Evolutionary conservation across 2,797 vertebrate genomes (phyloP).

Genomic region (Helarctos malayanus): DNA sequence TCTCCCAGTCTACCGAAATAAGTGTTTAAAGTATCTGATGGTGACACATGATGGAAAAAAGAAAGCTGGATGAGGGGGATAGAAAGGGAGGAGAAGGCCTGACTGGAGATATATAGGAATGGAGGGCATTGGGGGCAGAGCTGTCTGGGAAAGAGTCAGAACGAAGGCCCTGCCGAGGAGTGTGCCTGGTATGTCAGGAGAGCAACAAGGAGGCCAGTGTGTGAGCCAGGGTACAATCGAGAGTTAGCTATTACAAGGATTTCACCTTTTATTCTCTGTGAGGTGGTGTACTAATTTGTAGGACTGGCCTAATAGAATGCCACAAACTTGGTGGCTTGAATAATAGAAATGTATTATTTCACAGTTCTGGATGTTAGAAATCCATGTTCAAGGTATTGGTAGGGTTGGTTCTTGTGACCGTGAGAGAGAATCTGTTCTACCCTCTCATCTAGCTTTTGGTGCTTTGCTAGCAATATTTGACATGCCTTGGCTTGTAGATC

Average conservation of each 20-base stretch:
- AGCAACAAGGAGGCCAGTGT: fast-evolving
- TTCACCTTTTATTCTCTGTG: background rate
- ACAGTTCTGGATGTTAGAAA: background rate
- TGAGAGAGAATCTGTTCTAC: background rate
- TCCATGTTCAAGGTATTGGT: background rate
- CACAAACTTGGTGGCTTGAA: no score
- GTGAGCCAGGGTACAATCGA: background rate
- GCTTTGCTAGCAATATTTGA: background rate
- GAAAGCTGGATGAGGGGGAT: background rate
- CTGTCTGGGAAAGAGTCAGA: background rate
- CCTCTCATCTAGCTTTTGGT: background rate
- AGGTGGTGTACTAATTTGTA: background rate
- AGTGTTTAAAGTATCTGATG: background rate
- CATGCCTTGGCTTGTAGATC: background rate
- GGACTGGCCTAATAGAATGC: background rate
- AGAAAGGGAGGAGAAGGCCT: background rate
- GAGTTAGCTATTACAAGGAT: background rate
- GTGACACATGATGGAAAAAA: background rate
- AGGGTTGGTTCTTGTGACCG: background rate
- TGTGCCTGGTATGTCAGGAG: background rate
- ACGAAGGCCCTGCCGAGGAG: background rate
- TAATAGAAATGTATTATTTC: background rate
- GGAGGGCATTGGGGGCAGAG: background rate
- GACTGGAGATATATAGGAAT: background rate
- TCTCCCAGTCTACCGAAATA: background rate